Percentiles rank a stretch among this genome's conserved stretches.
Conservation (phyloP, 1,140 invertebrate species). For the Muscidifurax raptorellus region DNA sequence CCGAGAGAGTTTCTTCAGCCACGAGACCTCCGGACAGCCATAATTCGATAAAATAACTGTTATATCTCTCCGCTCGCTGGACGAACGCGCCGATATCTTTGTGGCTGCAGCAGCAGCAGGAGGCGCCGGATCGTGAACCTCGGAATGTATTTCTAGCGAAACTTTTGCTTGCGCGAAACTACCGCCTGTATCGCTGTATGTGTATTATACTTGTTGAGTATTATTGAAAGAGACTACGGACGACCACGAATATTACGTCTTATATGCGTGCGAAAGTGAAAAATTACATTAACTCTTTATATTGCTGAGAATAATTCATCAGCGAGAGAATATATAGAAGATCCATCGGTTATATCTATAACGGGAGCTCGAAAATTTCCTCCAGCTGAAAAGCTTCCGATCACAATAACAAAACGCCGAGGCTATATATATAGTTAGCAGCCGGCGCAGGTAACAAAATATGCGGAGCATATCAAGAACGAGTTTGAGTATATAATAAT, state of each 20-base stretch:
- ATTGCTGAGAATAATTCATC: too few species aligned
- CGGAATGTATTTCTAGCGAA: background rate
- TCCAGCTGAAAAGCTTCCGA: too few species aligned
- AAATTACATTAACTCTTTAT: too few species aligned
- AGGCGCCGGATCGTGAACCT: background rate
- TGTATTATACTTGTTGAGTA: background rate
- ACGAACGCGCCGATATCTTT: background rate
- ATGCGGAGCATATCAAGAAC: background rate
- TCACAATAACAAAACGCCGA: too few species aligned
- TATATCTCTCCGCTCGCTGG: background rate
- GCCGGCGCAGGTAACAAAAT: too few species aligned
- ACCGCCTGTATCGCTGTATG: background rate
- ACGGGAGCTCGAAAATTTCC: too few species aligned
- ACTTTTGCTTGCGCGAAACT: background rate
- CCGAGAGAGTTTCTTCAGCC: background rate
- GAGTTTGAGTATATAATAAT: background rate
- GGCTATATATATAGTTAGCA: too few species aligned
- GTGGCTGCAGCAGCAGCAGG: background rate
- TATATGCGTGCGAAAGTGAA: too few species aligned
- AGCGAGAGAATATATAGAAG: too few species aligned
- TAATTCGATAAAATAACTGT: constrained; percentile 17
- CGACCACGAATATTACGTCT: too few species aligned
- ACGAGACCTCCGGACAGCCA: background rate
- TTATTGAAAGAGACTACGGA: too few species aligned
- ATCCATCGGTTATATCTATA: too few species aligned